Conservation (phyloP, 2,113 vertebrate species). For the Arenaria interpres region DNA sequence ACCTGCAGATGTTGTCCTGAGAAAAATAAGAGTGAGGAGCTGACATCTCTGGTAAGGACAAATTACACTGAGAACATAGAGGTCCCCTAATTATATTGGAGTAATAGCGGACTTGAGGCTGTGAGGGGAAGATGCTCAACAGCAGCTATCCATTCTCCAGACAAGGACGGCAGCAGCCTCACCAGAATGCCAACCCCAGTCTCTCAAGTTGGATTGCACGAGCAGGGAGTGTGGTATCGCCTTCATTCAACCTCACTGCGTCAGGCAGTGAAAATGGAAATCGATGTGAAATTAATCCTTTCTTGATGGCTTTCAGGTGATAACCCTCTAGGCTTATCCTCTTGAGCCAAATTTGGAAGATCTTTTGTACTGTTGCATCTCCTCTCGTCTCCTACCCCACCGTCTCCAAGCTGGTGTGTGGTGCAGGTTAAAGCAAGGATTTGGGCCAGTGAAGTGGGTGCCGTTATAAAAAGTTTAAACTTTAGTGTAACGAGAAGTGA, state of each 20-base stretch:
- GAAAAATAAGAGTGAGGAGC: neutral
- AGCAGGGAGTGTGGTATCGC: neutral
- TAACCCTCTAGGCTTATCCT: neutral
- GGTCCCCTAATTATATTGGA: neutral
- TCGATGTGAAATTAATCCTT: neutral
- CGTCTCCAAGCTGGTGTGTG: neutral
- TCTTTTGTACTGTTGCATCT: neutral
- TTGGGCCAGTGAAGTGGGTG: neutral
- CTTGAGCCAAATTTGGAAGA: neutral
- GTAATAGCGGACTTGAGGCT: neutral
- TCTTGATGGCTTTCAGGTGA: neutral
- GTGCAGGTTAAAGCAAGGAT: neutral
- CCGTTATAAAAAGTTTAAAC: fast-evolving
- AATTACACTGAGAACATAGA: neutral
- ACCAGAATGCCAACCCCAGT: neutral
- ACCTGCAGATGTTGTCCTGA: neutral
- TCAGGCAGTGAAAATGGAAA: neutral
- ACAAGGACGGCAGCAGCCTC: neutral
- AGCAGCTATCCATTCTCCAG: neutral
- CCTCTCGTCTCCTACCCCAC: neutral
- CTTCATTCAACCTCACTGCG: neutral
- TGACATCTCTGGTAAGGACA: neutral
- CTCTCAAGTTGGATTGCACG: neutral
- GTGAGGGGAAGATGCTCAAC: neutral
- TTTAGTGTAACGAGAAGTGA: neutral